These are phyloP conservation scores for Babylonia areolata DNA, from an alignment of 1,140 invertebrate genomes.

Conservation along the genomic window DNA sequence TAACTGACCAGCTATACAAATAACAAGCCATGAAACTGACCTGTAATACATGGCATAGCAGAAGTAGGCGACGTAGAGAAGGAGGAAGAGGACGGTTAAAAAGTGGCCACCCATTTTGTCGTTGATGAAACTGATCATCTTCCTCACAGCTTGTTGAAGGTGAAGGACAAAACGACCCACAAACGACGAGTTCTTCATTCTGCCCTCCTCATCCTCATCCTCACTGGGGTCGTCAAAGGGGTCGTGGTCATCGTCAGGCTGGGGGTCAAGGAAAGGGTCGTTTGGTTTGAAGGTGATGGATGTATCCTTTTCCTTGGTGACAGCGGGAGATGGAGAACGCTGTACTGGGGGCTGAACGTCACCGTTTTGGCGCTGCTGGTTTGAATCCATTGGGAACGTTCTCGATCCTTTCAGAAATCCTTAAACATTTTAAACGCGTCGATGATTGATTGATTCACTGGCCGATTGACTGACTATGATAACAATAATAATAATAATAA, in stretches of 20 bases:
- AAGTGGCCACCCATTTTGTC: background rate
- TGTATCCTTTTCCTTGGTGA: background rate
- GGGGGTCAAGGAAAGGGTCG: background rate
- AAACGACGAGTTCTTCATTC: background rate
- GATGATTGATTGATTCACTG: too few species aligned
- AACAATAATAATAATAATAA: too few species aligned
- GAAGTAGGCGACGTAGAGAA: slow-evolving; percentile 51
- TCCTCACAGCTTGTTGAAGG: background rate
- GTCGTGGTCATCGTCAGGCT: background rate
- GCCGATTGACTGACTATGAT: too few species aligned
- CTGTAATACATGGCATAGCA: slow-evolving; percentile 51
- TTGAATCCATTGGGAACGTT: too few species aligned
- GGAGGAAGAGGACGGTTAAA: slow-evolving; percentile 23
- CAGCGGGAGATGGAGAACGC: background rate
- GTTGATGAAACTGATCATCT: background rate
- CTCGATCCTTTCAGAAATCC: too few species aligned
- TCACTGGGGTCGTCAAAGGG: background rate
- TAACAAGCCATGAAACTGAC: too few species aligned
- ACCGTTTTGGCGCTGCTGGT: too few species aligned
- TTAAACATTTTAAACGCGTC: too few species aligned
- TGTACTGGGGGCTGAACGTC: too few species aligned
- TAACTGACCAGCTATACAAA: too few species aligned
- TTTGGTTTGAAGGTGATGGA: background rate
- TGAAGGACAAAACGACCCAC: background rate
- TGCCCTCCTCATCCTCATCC: background rate